Base-by-base conservation (phyloP, 2,797 vertebrate genomes). In the Todus mexicanus region DNA sequence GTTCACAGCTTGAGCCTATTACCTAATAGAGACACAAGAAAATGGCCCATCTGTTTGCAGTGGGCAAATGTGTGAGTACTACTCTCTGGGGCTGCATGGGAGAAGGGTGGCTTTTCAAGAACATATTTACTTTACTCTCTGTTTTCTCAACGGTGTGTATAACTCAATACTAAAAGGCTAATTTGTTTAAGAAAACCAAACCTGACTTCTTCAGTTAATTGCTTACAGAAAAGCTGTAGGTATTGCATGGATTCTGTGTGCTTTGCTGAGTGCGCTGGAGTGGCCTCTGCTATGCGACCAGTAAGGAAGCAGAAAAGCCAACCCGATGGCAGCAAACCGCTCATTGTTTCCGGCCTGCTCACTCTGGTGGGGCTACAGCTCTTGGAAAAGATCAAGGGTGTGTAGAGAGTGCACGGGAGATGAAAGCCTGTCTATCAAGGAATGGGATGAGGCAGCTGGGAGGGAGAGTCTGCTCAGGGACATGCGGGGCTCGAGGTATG, bases 1-100 rank as follows among this genome's bases (percentile, higher is more conserved):
- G 94, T 94, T 97, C 96, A 97, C 95, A 95, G 95, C 94, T 95
- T 96, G 94, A 97, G 94, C 87, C 93, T 96, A 94, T 96, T 96
- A 96, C 93, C 92, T 96, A 96, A 96, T 96, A 95, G 95, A 96
- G 95, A 94, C 91, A 85, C 92, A 93, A 96, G 95, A 97, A 97
- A 97, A 93, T 95, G 94, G 92, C 94, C 95, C 95, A 97, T 96
- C 95, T 96, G 95, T 96, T 94, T 96, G 94, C 88, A 92, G 93
- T 78, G 93, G 90, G 93, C 78, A 95, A 95, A 95, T 88, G 94
- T 95, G 94, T 95, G 92, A 96, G 94, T 68, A 72, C 88, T 56
- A 20, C 90, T 96, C 92, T 94, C 95, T 64, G 78, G 89, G 94
- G 93, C 88, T 94, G 86, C 69, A 29, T 93, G 95, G 89, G 90